These are phyloP conservation scores for Sebastes wilsoni DNA, from an alignment of 2,797 vertebrate species.

Conservation along the genomic window DNA sequence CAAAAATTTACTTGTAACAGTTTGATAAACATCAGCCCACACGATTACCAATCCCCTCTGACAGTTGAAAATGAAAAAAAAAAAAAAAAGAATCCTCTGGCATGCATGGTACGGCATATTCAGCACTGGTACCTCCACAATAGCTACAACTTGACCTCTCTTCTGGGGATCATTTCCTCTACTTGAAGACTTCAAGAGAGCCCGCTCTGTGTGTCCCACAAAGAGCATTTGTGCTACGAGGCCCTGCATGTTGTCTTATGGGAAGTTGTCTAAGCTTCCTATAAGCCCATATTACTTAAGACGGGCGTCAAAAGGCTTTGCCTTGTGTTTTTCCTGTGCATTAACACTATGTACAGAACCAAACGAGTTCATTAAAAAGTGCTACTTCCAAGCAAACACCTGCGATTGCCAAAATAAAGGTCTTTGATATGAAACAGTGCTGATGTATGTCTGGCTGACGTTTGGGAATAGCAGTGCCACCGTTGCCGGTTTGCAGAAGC, in stretches of 20 bases:
- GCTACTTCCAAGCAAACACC: slow-evolving; percentile 72
- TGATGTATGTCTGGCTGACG: slow-evolving; percentile 60
- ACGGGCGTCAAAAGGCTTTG: slow-evolving; percentile 74
- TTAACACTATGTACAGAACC: slow-evolving; percentile 71
- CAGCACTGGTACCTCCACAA: slow-evolving; percentile 14
- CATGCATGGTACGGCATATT: background rate
- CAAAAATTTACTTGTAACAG: background rate
- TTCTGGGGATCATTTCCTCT: slow-evolving; percentile 16
- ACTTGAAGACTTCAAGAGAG: slow-evolving; percentile 25
- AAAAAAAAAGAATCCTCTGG: background rate
- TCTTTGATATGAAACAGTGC: slow-evolving; percentile 75
- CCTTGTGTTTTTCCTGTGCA: slow-evolving; percentile 66
- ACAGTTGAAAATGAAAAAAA: background rate
- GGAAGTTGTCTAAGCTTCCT: slow-evolving; percentile 72
- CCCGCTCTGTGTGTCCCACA: slow-evolving; percentile 45
- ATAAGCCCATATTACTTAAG: slow-evolving; percentile 68
- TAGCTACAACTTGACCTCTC: slow-evolving; percentile 16
- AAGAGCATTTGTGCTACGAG: slow-evolving; percentile 58
- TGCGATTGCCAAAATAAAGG: slow-evolving; percentile 66
- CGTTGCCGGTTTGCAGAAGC: slow-evolving; percentile 70
- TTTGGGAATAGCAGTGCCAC: slow-evolving; percentile 31
- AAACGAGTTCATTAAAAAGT: slow-evolving; percentile 77
- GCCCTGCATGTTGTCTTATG: slow-evolving; percentile 70
- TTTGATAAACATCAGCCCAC: background rate
- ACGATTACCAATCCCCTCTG: background rate